These are phyloP conservation scores for Rhinolophus ferrumequinum DNA, from an alignment of 2,113 vertebrate species.

Conservation along the genomic window DNA sequence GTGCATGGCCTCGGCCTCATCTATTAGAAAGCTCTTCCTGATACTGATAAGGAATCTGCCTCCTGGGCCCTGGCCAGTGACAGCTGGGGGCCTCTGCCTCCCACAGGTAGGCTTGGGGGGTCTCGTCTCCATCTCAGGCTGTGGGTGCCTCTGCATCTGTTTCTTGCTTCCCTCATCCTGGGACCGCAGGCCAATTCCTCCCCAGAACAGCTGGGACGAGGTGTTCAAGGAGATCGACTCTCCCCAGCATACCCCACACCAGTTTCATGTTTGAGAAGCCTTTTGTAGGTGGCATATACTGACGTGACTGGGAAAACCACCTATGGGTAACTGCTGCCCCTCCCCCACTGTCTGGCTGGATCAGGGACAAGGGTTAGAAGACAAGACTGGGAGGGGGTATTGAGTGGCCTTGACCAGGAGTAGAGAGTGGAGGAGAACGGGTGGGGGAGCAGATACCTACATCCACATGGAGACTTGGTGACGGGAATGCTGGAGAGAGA, in stretches of 20 bases:
- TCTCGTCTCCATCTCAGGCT: not conserved
- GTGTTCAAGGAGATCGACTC: not conserved
- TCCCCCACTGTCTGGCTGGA: accelerated
- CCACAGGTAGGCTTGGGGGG: not conserved
- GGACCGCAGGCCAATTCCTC: not conserved
- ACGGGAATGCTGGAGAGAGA: not conserved
- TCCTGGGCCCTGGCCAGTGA: not conserved
- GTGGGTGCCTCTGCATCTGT: not conserved
- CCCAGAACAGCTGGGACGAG: not conserved
- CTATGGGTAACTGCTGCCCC: accelerated
- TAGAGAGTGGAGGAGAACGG: too few species aligned
- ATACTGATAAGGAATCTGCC: accelerated
- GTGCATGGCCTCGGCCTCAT: not conserved
- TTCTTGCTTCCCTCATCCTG: not conserved
- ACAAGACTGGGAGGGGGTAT: not conserved
- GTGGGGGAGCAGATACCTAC: not conserved
- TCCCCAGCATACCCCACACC: not conserved
- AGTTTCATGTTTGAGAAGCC: too few species aligned
- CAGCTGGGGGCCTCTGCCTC: not conserved
- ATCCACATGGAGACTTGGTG: not conserved
- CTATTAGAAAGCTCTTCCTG: not conserved
- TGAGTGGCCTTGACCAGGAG: not conserved
- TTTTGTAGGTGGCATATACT: not conserved
- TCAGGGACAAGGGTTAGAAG: not conserved
- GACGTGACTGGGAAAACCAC: accelerated